Conservation (phyloP, 1,140 invertebrate species). For the Bombus pascuorum region DNA sequence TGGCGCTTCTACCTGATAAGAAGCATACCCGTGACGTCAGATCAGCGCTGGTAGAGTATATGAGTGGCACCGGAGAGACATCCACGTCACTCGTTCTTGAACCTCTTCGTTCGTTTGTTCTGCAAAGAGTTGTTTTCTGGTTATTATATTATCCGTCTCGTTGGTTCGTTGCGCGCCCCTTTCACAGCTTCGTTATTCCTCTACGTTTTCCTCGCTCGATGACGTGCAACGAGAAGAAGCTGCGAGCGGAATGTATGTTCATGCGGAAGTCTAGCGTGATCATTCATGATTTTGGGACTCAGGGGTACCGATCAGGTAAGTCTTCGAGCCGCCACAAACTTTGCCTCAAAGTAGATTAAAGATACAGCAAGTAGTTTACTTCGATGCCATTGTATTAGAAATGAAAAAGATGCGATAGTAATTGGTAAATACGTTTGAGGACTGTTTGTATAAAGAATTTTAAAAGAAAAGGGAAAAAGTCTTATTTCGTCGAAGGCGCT, state of each 20-base stretch:
- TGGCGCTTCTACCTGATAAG: conserved; percentile 76
- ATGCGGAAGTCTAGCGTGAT: conserved; percentile 32
- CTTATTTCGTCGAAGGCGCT: neutral
- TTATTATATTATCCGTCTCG: conserved; percentile 4
- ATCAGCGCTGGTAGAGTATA: conserved; percentile 79
- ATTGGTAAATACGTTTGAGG: neutral
- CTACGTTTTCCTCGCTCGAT: neutral
- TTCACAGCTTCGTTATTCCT: neutral
- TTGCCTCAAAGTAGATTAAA: neutral
- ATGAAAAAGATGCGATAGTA: neutral
- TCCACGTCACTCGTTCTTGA: conserved; percentile 81
- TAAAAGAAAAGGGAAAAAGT: neutral
- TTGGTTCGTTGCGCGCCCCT: neutral
- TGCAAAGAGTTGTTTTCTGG: conserved; percentile 43
- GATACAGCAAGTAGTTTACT: neutral
- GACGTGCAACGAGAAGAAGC: neutral
- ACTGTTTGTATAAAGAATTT: neutral
- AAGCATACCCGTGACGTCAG: conserved; percentile 81
- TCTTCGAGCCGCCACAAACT: neutral
- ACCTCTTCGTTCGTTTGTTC: conserved; percentile 72
- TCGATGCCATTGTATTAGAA: too few species aligned
- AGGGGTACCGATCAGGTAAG: conserved; percentile 20
- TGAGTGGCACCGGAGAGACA: conserved; percentile 75
- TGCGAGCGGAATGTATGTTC: conserved; percentile 6
- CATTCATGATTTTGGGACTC: neutral